A percentile compares a stretch with the other conserved stretches of the same genome.
Evolutionary conservation across 2,113 vertebrate genomes (phyloP).

Genomic region (Sapajus apella): DNA sequence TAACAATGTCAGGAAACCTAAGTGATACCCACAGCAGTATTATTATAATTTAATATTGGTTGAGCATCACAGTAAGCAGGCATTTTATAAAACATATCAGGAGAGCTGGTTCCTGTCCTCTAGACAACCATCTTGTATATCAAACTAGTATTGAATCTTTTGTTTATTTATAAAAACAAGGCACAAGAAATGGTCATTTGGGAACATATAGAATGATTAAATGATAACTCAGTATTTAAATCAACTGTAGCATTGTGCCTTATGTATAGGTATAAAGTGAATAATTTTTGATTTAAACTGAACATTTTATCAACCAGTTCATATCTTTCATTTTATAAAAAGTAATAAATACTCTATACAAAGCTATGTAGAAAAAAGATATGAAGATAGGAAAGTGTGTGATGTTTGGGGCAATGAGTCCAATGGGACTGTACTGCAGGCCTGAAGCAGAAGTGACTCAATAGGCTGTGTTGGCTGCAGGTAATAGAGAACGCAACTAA

Average conservation of each 20-base stretch:
- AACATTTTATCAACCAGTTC: neutral
- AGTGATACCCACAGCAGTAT: neutral
- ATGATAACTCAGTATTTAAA: slow-evolving; percentile 9
- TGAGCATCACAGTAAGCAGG: neutral
- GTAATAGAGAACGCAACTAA: neutral
- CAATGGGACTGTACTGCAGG: neutral
- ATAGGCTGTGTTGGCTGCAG: neutral
- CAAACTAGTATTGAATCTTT: neutral
- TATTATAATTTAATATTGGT: slow-evolving; percentile 42
- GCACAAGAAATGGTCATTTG: neutral
- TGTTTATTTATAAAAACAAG: slow-evolving; percentile 25
- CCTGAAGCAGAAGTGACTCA: neutral
- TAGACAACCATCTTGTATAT: neutral
- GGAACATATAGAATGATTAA: neutral
- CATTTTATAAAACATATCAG: slow-evolving; percentile 1
- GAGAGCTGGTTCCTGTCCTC: neutral
- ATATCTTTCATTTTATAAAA: neutral
- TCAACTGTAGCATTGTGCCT: neutral
- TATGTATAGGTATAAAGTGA: neutral
- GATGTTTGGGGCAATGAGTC: neutral
- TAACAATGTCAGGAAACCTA: slow-evolving; percentile 7
- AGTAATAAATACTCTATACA: neutral
- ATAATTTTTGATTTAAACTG: neutral
- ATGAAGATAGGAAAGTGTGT: neutral
- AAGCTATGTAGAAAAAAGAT: neutral